Conservation (phyloP, 2,888 invertebrate species). For the Dicroscelio sp. region DNA sequence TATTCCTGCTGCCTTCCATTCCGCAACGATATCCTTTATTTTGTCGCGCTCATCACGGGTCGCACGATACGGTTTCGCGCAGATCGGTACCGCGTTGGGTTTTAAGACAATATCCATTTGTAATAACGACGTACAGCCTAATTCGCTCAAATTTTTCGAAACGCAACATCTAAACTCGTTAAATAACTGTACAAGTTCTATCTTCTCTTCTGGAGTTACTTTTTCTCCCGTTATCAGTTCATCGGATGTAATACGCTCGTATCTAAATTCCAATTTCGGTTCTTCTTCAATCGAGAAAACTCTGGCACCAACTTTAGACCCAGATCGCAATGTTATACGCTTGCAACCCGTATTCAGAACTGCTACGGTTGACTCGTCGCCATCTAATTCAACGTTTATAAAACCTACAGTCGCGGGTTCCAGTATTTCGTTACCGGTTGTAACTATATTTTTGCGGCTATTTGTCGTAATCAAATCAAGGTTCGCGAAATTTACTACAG, state of each 20-base stretch:
- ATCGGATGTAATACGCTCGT: too few relatives aligned
- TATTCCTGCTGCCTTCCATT: not conserved
- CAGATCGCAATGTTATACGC: too few relatives aligned
- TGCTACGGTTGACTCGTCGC: too few relatives aligned
- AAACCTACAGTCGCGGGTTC: too few relatives aligned
- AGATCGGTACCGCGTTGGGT: not conserved
- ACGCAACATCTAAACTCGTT: not conserved
- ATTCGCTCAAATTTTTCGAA: not conserved
- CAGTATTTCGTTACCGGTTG: too few relatives aligned
- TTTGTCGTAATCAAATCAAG: too few relatives aligned
- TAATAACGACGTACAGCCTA: not conserved
- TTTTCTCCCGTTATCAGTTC: too few relatives aligned
- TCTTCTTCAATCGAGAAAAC: too few relatives aligned
- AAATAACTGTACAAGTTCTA: not conserved
- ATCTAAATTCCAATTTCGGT: not conserved
- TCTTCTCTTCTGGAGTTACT: not conserved
- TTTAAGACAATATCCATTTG: not conserved
- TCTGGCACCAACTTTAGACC: too few relatives aligned
- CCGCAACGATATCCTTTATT: not conserved
- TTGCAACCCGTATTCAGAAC: too few relatives aligned
- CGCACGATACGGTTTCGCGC: not conserved
- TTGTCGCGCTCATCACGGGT: not conserved
- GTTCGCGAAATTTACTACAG: not conserved
- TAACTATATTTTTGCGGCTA: too few relatives aligned
- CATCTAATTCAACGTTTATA: too few relatives aligned